phyloP scores from a whole-genome alignment of 2,113 vertebrate species.

The Gorsachius goisagi region DNA sequence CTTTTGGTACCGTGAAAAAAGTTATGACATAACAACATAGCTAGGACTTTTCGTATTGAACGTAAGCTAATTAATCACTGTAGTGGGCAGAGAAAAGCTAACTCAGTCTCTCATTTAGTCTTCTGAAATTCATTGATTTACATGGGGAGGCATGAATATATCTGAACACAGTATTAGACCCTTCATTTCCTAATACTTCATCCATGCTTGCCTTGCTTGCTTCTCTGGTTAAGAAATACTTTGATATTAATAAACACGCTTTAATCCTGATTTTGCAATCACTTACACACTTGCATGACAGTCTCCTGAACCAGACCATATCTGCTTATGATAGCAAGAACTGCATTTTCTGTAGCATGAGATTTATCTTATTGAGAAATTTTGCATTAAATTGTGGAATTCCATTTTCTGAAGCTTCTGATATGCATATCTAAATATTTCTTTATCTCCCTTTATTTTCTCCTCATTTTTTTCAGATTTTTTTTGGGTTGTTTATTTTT shows the following conservation, averaged over 20 bases:
- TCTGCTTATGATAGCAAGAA: not conserved
- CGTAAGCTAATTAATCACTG: not conserved
- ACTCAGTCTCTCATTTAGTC: not conserved
- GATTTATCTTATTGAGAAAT: not conserved
- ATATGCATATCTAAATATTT: not conserved
- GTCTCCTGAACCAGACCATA: not conserved
- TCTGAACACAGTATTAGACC: not conserved
- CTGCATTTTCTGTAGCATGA: not conserved
- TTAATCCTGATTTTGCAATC: not conserved
- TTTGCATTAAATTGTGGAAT: not conserved
- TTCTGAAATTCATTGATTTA: not conserved
- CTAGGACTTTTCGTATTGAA: not conserved
- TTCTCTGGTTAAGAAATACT: not conserved
- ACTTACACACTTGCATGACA: not conserved
- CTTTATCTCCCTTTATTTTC: not conserved
- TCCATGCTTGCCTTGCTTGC: not conserved
- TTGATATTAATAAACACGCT: not conserved
- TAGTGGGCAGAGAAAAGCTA: not conserved
- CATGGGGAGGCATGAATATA: not conserved
- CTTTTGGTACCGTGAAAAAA: not conserved
- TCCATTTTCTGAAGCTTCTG: not conserved
- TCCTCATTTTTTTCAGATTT: not conserved
- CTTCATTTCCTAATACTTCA: not conserved
- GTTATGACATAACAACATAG: not conserved
- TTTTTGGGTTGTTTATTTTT: not conserved